phyloP scores from a whole-genome alignment of 1,140 invertebrate genomes.

The Hyposmocoma kahamanoa region DNA sequence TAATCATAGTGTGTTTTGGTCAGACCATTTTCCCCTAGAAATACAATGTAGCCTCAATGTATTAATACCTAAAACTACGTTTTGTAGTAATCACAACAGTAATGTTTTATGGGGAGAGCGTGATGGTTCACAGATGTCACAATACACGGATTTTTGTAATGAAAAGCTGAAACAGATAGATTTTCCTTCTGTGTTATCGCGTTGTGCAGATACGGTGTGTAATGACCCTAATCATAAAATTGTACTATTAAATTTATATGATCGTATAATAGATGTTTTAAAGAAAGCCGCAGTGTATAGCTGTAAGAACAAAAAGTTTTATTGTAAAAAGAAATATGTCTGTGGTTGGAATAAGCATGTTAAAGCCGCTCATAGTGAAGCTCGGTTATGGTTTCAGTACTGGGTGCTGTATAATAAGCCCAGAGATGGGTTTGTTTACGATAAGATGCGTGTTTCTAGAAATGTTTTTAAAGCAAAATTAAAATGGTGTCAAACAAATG shows the following conservation, averaged over 20 bases:
- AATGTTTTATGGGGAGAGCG: conserved; percentile 1
- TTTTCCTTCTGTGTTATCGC: neutral
- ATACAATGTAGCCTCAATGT: neutral
- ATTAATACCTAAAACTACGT: neutral
- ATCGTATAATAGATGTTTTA: neutral
- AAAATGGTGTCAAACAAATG: conserved; percentile 1
- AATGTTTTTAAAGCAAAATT: conserved; percentile 1
- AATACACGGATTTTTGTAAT: conserved; percentile 1
- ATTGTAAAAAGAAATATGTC: conserved; percentile 1
- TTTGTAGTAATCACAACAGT: neutral
- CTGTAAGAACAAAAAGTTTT: neutral
- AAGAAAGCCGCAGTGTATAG: neutral
- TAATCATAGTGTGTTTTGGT: neutral
- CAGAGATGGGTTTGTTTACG: neutral
- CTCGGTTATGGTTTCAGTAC: neutral
- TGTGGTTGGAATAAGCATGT: conserved; percentile 1
- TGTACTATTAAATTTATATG: neutral
- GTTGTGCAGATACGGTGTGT: neutral
- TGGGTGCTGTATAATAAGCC: neutral
- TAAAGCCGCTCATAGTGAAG: neutral
- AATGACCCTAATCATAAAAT: neutral
- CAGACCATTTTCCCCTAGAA: conserved; percentile 1
- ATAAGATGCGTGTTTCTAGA: neutral
- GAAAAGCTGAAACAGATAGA: neutral
- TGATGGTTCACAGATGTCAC: neutral